phyloP scores from a whole-genome alignment of 2,113 vertebrate genomes.

The Apistogramma diplotaenia region DNA sequence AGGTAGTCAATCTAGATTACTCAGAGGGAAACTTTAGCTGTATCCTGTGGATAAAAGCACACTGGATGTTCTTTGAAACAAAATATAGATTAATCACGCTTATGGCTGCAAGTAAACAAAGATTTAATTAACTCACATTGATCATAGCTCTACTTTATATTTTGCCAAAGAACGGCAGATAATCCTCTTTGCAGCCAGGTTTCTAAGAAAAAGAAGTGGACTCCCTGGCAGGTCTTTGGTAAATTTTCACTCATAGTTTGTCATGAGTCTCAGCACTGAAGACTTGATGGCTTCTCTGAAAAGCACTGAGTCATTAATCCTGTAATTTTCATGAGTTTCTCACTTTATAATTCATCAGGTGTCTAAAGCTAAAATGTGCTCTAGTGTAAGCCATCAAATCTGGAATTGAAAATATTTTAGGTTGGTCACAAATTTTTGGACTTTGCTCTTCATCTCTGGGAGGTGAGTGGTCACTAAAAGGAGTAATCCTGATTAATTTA shows the following conservation, averaged over 20 bases:
- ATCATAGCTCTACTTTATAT: constrained; percentile 10
- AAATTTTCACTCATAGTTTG: constrained; percentile 10
- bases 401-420: constrained; percentile 8
- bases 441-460: neutral
- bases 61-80: neutral
- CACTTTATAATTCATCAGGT: constrained; percentile 25
- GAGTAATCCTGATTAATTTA: neutral
- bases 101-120: constrained; percentile 35
- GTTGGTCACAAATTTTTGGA: neutral
- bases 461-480: neutral
- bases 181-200: neutral
- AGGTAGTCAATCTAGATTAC: constrained; percentile 49
- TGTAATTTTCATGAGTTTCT: constrained; percentile 5
- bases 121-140: constrained; percentile 52
- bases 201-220: constrained; percentile 10
- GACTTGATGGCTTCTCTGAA: constrained; percentile 9
- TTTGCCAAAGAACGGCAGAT: constrained; percentile 20
- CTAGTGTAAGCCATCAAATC: neutral
- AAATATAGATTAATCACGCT: constrained; percentile 47
- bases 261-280: neutral
- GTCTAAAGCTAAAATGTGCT: constrained; percentile 19
- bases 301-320: neutral
- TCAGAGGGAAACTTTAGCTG: constrained; percentile 36
- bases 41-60: neutral
- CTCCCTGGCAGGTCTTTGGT: neutral